phyloP scores from a whole-genome alignment of 2,797 vertebrate genomes.

The Schizopygopsis pylzovi region DNA sequence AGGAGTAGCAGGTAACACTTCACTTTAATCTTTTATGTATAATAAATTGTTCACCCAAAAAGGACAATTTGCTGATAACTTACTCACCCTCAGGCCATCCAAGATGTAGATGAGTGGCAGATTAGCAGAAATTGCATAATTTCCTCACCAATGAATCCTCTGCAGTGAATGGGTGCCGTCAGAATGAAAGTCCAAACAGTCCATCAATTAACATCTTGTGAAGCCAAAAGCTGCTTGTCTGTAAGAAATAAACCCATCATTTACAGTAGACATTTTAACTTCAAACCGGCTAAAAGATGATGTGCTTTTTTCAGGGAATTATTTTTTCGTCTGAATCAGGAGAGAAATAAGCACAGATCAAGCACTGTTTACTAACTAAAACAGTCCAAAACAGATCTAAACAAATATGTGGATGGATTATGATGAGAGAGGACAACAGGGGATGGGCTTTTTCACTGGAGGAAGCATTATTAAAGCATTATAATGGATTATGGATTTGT shows the following conservation, averaged over 20 bases:
- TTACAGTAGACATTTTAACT: neutral
- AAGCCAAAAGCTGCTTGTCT: neutral
- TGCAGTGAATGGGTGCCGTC: constrained; percentile 1
- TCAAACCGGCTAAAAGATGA: neutral
- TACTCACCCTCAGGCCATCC: no score
- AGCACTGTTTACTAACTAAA: no score
- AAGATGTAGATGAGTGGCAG: no score
- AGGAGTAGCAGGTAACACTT: neutral
- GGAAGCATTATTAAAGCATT: no score
- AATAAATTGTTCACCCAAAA: neutral
- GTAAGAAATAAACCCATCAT: neutral
- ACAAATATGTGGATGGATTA: no score
- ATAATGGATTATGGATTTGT: no score
- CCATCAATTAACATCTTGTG: neutral
- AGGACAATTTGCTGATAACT: neutral
- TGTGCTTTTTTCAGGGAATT: no score
- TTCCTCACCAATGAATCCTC: neutral
- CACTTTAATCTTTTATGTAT: neutral
- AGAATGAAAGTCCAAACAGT: neutral
- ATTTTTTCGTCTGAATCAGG: no score
- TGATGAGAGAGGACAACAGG: no score
- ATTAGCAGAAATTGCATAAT: neutral
- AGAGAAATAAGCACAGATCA: no score
- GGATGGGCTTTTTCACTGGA: no score
- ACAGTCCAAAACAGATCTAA: no score